phyloP scores from a whole-genome alignment of 2,888 invertebrate genomes.

The Helobdella robusta region DNA sequence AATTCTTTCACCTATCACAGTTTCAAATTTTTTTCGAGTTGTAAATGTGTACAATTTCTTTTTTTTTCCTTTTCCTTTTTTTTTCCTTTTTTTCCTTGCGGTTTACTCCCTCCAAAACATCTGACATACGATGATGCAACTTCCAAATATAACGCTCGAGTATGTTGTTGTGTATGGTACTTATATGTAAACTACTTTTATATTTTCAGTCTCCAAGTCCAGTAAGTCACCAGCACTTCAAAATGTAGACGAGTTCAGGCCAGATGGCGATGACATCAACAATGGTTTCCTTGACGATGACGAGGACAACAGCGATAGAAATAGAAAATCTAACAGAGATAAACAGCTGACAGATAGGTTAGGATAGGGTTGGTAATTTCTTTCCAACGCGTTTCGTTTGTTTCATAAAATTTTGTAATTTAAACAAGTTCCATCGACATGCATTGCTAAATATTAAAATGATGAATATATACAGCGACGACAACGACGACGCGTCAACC shows the following conservation, averaged over 20 bases:
- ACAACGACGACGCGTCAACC: conserved; percentile 40
- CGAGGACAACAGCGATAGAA: neutral
- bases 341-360: neutral
- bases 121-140: neutral
- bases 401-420: neutral
- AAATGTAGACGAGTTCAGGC: conserved; percentile 64
- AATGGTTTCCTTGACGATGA: conserved; percentile 41
- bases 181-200: neutral
- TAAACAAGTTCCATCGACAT: neutral
- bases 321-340: neutral
- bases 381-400: neutral
- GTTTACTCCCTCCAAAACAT: neutral
- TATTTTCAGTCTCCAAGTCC: neutral
- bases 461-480: too few relatives aligned
- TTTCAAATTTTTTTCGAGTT: too few relatives aligned
- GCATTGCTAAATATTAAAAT: neutral
- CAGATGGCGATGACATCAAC: conserved; percentile 59
- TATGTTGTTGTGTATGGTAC: conserved; percentile 4
- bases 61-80: too few relatives aligned
- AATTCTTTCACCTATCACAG: too few relatives aligned
- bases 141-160: conserved; percentile 6
- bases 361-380: neutral
- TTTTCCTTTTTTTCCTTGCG: too few relatives aligned
- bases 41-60: too few relatives aligned
- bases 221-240: conserved; percentile 36